These are phyloP conservation scores for Hemibagrus guttatus DNA, from an alignment of 2,797 vertebrate species.

Conservation along the genomic window DNA sequence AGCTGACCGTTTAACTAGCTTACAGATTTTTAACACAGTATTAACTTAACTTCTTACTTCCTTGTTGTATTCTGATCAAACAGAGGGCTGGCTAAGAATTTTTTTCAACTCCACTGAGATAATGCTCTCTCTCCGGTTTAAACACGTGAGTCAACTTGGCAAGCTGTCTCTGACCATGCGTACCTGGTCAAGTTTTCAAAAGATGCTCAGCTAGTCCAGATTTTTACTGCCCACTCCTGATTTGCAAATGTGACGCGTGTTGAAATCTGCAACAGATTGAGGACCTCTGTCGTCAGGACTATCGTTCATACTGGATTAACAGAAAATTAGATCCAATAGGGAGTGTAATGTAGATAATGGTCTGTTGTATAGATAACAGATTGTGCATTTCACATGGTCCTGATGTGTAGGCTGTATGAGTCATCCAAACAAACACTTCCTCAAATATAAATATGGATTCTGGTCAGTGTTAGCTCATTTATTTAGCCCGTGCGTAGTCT, in stretches of 20 bases:
- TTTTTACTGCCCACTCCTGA: conserved; percentile 4
- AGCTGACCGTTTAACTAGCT: not conserved
- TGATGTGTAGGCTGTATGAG: conserved; percentile 24
- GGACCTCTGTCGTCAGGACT: not conserved
- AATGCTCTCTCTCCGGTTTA: not conserved
- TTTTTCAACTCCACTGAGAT: not conserved
- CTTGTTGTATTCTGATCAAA: no score
- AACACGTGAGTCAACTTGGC: not conserved
- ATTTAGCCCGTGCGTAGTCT: not conserved
- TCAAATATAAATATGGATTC: not conserved
- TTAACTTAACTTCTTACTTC: no score
- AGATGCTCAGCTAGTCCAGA: not conserved
- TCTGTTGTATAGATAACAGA: conserved; percentile 12
- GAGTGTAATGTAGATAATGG: not conserved
- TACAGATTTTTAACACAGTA: not conserved
- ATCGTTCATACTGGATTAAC: not conserved
- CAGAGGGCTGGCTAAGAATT: not conserved
- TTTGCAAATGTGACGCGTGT: not conserved
- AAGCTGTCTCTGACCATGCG: not conserved
- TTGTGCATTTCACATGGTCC: conserved; percentile 8
- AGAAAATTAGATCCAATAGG: not conserved
- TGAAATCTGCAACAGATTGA: not conserved
- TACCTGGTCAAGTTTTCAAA: not conserved
- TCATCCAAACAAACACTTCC: conserved; percentile 12
- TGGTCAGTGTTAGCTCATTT: not conserved